Percentiles rank a stretch among this genome's conserved stretches.
These are phyloP conservation scores for Himalopsyche tibetana DNA, from an alignment of 2,888 invertebrate species.

Conservation along the genomic window DNA sequence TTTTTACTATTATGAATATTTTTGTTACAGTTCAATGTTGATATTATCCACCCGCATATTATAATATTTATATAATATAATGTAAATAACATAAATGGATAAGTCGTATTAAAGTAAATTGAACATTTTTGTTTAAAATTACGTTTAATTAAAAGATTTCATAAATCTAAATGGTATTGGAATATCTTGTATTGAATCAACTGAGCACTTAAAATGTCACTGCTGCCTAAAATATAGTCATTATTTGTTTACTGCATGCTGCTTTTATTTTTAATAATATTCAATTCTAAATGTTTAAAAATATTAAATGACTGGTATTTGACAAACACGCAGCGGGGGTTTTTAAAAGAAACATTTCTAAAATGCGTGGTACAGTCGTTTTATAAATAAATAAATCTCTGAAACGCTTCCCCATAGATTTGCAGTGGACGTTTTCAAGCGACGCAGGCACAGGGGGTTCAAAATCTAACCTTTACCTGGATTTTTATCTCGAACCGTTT, in stretches of 20 bases:
- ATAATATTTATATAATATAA: too few relatives aligned
- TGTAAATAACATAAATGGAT: too few relatives aligned
- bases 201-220: too few relatives aligned
- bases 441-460: slow-evolving; percentile 46
- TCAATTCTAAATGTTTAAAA: not conserved
- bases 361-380: slow-evolving; percentile 16
- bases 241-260: not conserved
- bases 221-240: not conserved
- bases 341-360: not conserved
- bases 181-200: too few relatives aligned
- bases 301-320: not conserved
- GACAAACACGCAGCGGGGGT: not conserved
- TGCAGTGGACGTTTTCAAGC: slow-evolving; percentile 47
- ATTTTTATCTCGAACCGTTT: slow-evolving; percentile 55
- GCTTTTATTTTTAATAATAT: slow-evolving; percentile 1
- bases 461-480: slow-evolving; percentile 50
- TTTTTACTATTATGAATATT: too few relatives aligned
- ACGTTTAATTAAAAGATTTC: too few relatives aligned
- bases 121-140: too few relatives aligned
- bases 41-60: too few relatives aligned
- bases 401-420: slow-evolving; percentile 36
- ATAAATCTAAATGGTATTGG: too few relatives aligned
- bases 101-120: too few relatives aligned
- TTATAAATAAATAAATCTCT: slow-evolving; percentile 2
- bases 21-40: too few relatives aligned